These are phyloP conservation scores for Pandemis cinnamomeana DNA, from an alignment of 2,888 invertebrate species.

Conservation along the genomic window DNA sequence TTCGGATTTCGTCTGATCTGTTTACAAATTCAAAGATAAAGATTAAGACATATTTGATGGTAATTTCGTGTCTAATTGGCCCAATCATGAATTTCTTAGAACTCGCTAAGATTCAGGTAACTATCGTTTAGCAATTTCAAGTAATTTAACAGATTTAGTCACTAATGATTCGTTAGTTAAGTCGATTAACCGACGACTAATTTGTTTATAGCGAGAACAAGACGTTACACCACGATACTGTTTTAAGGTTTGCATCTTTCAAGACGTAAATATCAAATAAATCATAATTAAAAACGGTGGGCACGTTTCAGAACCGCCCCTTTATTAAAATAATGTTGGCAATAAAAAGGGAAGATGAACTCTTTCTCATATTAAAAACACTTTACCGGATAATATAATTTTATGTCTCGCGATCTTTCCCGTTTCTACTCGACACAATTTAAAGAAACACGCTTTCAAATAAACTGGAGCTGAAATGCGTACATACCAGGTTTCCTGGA, in stretches of 20 bases:
- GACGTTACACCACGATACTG: not conserved
- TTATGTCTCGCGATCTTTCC: constrained; percentile 1
- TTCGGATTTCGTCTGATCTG: not conserved
- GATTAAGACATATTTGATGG: not conserved
- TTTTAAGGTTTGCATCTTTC: not conserved
- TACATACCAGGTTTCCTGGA: not conserved
- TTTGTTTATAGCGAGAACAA: not conserved
- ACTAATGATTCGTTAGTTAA: not conserved
- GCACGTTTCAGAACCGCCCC: not conserved
- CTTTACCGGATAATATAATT: constrained; percentile 7
- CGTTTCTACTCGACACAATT: not conserved
- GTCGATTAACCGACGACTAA: not conserved
- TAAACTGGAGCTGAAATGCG: constrained; percentile 9
- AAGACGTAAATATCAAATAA: not conserved
- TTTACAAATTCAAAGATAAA: not conserved
- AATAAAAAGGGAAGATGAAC: constrained; percentile 6
- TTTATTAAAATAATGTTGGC: constrained; percentile 7
- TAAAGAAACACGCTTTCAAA: constrained; percentile 1
- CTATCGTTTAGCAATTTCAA: too few relatives aligned
- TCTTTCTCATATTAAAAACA: constrained; percentile 10
- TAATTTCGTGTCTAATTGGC: not conserved
- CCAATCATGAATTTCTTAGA: not conserved
- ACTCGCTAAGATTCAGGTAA: not conserved
- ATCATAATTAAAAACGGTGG: not conserved
- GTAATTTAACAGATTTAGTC: too few relatives aligned